A percentile compares a stretch with the other conserved stretches of the same genome.
Evolutionary conservation across 2,797 vertebrate species (phyloP).

Genomic region (Pseudocheirus occidentalis): DNA sequence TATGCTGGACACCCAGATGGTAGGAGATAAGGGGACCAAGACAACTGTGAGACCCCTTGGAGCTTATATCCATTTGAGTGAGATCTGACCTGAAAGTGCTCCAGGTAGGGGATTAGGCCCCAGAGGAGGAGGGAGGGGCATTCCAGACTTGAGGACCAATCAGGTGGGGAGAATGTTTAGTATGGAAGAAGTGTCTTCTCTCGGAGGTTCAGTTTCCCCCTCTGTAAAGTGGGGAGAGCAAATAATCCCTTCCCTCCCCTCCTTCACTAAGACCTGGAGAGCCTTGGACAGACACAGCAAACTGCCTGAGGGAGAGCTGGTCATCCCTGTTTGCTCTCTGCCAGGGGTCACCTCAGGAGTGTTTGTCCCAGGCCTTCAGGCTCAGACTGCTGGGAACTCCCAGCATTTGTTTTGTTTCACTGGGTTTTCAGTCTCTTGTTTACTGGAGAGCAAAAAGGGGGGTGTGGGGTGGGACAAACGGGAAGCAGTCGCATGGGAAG

Average conservation of each 20-base stretch:
- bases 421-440: background rate
- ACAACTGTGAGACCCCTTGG: no score
- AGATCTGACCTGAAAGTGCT: background rate
- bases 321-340: background rate
- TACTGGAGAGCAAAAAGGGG: background rate
- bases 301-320: background rate
- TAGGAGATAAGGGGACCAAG: background rate
- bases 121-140: background rate
- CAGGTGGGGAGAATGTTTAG: background rate
- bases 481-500: background rate
- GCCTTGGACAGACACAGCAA: no score
- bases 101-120: no score
- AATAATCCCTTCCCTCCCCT: background rate
- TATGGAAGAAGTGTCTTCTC: background rate
- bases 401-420: background rate
- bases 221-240: background rate
- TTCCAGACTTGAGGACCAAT: accelerated
- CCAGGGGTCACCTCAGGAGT: background rate
- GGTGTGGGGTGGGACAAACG: background rate
- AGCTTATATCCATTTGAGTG: no score
- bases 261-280: background rate
- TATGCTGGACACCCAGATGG: background rate
- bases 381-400: background rate
- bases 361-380: background rate
- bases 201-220: background rate